These are phyloP conservation scores for Bombycilla garrulus DNA, from an alignment of 2,113 vertebrate species.

Conservation along the genomic window DNA sequence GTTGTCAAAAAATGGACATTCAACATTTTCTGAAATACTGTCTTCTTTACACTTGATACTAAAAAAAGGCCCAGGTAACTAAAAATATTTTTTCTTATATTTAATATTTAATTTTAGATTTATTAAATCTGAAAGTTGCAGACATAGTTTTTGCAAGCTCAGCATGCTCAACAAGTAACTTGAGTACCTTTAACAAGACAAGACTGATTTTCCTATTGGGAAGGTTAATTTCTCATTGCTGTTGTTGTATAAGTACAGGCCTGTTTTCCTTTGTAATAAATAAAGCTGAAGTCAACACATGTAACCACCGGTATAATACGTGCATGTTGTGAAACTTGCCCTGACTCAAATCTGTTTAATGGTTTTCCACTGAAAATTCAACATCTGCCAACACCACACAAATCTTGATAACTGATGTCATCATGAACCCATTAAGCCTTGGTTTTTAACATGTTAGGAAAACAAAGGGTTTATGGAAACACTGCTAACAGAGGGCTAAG, in stretches of 20 bases:
- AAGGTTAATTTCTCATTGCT: conserved; percentile 65
- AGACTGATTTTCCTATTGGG: conserved; percentile 53
- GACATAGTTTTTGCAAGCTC: conserved; percentile 34
- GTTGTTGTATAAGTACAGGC: conserved; percentile 53
- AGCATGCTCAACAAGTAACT: conserved; percentile 34
- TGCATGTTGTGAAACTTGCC: conserved; percentile 55
- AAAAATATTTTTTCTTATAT: neutral
- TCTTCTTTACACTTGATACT: neutral
- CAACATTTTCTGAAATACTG: neutral
- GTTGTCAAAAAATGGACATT: neutral
- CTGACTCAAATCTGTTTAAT: conserved; percentile 63
- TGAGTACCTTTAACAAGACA: conserved; percentile 56
- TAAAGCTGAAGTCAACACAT: conserved; percentile 69
- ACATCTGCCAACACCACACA: conserved; percentile 71
- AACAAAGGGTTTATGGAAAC: conserved; percentile 68
- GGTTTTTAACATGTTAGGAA: conserved; percentile 56
- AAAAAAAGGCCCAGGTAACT: neutral
- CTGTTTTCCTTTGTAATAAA: conserved; percentile 69
- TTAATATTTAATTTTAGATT: neutral
- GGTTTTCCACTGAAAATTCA: conserved; percentile 71
- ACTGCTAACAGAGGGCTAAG: conserved; percentile 63
- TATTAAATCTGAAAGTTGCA: conserved; percentile 32
- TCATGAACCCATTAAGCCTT: conserved; percentile 65
- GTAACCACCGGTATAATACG: conserved; percentile 44
- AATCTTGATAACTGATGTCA: conserved; percentile 71